Percentiles rank a stretch among this genome's conserved stretches.
phyloP scores from a whole-genome alignment of 2,888 invertebrate species.

The Noctuana brunneofusca region DNA sequence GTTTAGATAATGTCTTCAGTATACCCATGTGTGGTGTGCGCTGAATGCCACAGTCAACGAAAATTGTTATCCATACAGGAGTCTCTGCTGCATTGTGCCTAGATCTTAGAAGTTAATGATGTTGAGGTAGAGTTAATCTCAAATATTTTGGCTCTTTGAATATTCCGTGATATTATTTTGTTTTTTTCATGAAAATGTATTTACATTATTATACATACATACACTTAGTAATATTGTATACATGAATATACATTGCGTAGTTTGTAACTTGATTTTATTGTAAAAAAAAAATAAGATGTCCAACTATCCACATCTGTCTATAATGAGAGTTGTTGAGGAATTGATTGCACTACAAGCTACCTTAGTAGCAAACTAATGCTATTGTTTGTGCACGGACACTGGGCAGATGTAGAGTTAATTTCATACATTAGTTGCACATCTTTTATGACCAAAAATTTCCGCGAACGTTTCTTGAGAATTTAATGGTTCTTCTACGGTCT shows the following conservation, averaged over 20 bases:
- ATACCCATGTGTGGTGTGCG: conserved; percentile 69
- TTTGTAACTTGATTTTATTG: conserved; percentile 81
- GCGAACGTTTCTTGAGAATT: conserved; percentile 72
- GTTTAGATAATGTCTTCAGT: conserved; percentile 64
- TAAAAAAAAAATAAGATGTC: conserved; percentile 78
- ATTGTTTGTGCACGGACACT: conserved; percentile 57
- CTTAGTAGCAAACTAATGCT: conserved; percentile 47
- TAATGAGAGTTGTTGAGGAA: conserved; percentile 55
- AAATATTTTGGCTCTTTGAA: conserved; percentile 83
- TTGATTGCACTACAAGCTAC: conserved; percentile 58
- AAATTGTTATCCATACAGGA: conserved; percentile 80
- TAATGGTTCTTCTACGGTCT: conserved; percentile 58
- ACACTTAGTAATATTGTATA: conserved; percentile 82
- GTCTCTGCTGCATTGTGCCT: conserved; percentile 84
- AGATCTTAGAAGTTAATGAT: conserved; percentile 83
- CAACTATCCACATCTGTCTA: conserved; percentile 69
- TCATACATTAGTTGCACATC: conserved; percentile 73
- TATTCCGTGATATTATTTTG: conserved; percentile 83
- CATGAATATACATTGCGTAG: conserved; percentile 82
- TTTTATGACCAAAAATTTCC: conserved; percentile 77
- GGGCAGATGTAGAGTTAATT: conserved; percentile 54
- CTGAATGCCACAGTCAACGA: conserved; percentile 79
- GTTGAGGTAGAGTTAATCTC: conserved; percentile 83
- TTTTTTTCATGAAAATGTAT: conserved; percentile 81
- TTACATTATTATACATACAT: conserved; percentile 80